Conservation (phyloP, 2,113 vertebrate species). For the Melanerpes formicivorus region DNA sequence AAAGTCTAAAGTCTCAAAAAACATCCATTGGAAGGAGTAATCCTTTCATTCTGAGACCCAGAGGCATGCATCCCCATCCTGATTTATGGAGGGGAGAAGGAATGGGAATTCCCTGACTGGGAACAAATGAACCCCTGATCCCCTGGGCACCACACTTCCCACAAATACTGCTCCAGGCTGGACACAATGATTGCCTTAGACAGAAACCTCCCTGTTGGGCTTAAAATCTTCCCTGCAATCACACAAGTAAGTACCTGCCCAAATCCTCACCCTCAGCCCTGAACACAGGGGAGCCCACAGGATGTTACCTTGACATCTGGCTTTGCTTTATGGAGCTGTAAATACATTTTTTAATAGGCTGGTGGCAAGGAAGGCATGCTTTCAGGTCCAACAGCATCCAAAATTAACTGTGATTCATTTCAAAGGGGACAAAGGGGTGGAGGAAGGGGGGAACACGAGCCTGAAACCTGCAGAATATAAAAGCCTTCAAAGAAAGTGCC, state of each 20-base stretch:
- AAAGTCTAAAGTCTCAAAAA: neutral
- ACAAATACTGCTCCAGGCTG: neutral
- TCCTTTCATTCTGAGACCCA: neutral
- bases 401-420: conserved; percentile 57
- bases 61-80: neutral
- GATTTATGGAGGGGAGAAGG: neutral
- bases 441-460: neutral
- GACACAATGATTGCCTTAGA: neutral
- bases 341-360: conserved; percentile 68
- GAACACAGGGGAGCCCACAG: neutral
- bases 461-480: conserved; percentile 15
- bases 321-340: conserved; percentile 64
- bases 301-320: conserved; percentile 64
- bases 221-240: neutral
- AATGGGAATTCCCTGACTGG: neutral
- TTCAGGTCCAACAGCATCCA: conserved; percentile 43
- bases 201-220: neutral
- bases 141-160: neutral
- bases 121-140: neutral
- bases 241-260: neutral
- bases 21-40: neutral
- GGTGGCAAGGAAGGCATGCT: conserved; percentile 42
- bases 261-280: neutral
- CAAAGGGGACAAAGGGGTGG: neutral
- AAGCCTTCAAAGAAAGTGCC: conserved; percentile 35